Conservation (phyloP, 2,113 vertebrate species). For the Nothobranchius furzeri region DNA sequence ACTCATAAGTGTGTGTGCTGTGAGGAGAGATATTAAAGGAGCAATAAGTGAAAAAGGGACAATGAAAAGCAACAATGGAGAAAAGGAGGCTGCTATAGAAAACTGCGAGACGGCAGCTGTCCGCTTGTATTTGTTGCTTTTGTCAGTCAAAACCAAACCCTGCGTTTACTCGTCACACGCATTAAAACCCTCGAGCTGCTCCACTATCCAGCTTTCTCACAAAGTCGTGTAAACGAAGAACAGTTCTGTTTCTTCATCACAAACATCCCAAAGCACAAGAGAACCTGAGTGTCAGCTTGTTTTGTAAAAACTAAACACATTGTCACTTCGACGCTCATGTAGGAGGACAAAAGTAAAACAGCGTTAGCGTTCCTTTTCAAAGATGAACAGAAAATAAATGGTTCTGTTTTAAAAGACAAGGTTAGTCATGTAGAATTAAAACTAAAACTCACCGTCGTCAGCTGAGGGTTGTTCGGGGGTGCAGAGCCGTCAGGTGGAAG, state of each 20-base stretch:
- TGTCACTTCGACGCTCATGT: slow-evolving; percentile 53
- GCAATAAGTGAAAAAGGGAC: slow-evolving; percentile 49
- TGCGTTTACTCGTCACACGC: slow-evolving; percentile 50
- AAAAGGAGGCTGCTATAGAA: slow-evolving; percentile 27
- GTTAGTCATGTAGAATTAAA: neutral
- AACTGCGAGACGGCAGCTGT: slow-evolving; percentile 50
- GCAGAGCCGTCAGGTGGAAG: slow-evolving; percentile 78
- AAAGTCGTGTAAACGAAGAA: slow-evolving; percentile 30
- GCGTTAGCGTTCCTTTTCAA: slow-evolving; percentile 39
- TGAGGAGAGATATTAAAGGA: slow-evolving; percentile 49
- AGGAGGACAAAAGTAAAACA: slow-evolving; percentile 15
- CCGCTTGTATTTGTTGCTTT: slow-evolving; percentile 54
- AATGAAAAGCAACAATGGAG: slow-evolving; percentile 52
- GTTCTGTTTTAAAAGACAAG: neutral
- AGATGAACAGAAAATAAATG: slow-evolving; percentile 18
- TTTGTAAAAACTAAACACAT: slow-evolving; percentile 45
- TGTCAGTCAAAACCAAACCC: slow-evolving; percentile 47
- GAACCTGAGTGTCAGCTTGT: slow-evolving; percentile 69
- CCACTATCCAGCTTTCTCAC: slow-evolving; percentile 48
- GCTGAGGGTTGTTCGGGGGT: slow-evolving; percentile 80
- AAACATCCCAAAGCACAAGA: slow-evolving; percentile 63
- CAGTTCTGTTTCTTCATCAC: slow-evolving; percentile 53
- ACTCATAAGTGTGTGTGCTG: slow-evolving; percentile 55
- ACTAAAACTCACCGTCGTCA: slow-evolving; percentile 83
- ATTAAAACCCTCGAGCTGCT: slow-evolving; percentile 55